Conservation (phyloP, 2,888 invertebrate genomes). For the Oxyscelio sp. region DNA sequence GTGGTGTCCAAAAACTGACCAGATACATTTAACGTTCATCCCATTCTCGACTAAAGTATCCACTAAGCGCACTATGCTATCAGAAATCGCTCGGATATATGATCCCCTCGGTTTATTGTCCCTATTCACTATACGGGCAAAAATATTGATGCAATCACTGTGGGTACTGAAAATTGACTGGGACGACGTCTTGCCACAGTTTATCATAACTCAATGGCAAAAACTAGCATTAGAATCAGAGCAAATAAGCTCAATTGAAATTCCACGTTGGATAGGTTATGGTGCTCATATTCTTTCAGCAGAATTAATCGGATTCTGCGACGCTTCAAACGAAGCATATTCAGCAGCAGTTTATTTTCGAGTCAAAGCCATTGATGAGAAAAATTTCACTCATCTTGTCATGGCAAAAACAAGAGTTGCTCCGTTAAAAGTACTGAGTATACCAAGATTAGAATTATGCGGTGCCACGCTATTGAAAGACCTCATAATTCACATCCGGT, state of each 20-base stretch:
- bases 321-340: not conserved
- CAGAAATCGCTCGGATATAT: not conserved
- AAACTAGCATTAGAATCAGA: not conserved
- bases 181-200: not conserved
- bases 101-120: constrained; percentile 9
- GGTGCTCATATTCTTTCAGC: not conserved
- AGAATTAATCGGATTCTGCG: constrained; percentile 10
- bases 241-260: not conserved
- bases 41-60: too few relatives aligned
- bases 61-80: not conserved
- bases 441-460: too few relatives aligned
- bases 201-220: not conserved
- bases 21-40: too few relatives aligned
- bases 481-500: too few relatives aligned
- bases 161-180: not conserved
- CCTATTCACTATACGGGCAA: not conserved
- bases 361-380: not conserved
- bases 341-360: constrained; percentile 2
- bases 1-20: too few relatives aligned
- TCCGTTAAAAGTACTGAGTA: too few relatives aligned
- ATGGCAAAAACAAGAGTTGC: too few relatives aligned
- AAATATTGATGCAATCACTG: constrained; percentile 1
- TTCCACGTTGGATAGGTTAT: not conserved
- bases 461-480: too few relatives aligned
- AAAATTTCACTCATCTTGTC: too few relatives aligned